Evolutionary conservation across 1,140 invertebrate species (phyloP).

Genomic region (Myzus persicae): DNA sequence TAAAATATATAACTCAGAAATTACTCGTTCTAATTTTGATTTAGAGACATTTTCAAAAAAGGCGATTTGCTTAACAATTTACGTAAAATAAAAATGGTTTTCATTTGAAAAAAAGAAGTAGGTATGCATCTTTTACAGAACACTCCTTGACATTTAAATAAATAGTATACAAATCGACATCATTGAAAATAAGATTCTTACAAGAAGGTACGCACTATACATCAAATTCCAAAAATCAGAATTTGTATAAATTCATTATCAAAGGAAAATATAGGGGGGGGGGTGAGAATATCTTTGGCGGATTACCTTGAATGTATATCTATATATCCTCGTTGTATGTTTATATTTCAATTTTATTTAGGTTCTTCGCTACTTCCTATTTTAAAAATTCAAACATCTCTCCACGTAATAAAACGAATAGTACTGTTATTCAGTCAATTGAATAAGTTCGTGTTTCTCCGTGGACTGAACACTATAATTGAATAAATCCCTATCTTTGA

Average conservation of each 20-base stretch:
- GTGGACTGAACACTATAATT: not conserved
- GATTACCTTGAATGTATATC: not conserved
- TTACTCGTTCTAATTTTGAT: too few relatives aligned
- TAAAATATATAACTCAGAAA: too few relatives aligned
- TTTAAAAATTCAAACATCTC: not conserved
- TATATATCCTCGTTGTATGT: not conserved
- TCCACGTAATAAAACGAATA: constrained; percentile 16
- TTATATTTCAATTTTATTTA: not conserved
- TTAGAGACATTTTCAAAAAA: too few relatives aligned
- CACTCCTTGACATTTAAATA: too few relatives aligned
- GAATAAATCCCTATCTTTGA: not conserved
- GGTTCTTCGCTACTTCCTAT: not conserved
- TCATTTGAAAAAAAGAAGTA: not conserved
- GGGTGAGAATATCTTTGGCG: not conserved
- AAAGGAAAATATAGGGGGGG: not conserved
- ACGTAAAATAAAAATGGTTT: not conserved
- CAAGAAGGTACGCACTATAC: too few relatives aligned
- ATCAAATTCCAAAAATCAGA: not conserved
- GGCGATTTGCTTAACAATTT: not conserved
- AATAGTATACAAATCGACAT: not conserved
- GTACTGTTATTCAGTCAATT: not conserved
- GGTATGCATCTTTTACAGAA: not conserved
- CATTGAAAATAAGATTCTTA: not conserved
- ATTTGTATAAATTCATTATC: not conserved
- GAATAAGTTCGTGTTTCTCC: constrained; percentile 4